A percentile compares a stretch with the other conserved stretches of the same genome.
These are phyloP conservation scores for Neotoma lepida DNA, from an alignment of 2,113 vertebrate genomes.

Conservation along the genomic window DNA sequence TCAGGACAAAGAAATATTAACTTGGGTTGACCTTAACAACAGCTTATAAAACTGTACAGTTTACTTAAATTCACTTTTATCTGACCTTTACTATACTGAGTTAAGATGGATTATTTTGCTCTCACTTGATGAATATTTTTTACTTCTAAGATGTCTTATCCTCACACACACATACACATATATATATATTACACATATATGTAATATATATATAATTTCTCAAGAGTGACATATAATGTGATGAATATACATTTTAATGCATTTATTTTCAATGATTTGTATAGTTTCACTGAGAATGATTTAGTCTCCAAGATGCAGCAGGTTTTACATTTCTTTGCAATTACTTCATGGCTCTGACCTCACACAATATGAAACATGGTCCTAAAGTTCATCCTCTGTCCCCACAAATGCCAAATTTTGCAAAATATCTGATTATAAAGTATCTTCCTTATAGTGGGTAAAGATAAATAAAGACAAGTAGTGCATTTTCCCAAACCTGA, in stretches of 20 bases:
- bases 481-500: not conserved
- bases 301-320: not conserved
- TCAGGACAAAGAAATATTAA: conserved; percentile 49
- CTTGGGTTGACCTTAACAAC: conserved; percentile 50
- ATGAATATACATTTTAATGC: conserved; percentile 35
- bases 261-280: conserved; percentile 51
- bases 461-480: not conserved
- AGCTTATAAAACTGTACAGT: conserved; percentile 46
- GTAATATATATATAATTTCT: conserved; percentile 9
- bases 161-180: not conserved
- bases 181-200: too few relatives aligned
- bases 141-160: conserved; percentile 4
- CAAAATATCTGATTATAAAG: not conserved
- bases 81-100: conserved; percentile 51
- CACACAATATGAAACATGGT: not conserved
- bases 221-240: conserved; percentile 39
- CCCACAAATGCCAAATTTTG: conserved; percentile 25
- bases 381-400: not conserved
- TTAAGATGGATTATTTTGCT: conserved; percentile 58
- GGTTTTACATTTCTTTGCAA: conserved; percentile 1
- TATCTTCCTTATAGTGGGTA: not conserved
- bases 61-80: conserved; percentile 57
- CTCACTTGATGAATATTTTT: conserved; percentile 38
- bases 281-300: conserved; percentile 47
- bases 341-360: not conserved